These are phyloP conservation scores for Drosophila monieri DNA, from an alignment of 2,888 invertebrate species.

Conservation along the genomic window DNA sequence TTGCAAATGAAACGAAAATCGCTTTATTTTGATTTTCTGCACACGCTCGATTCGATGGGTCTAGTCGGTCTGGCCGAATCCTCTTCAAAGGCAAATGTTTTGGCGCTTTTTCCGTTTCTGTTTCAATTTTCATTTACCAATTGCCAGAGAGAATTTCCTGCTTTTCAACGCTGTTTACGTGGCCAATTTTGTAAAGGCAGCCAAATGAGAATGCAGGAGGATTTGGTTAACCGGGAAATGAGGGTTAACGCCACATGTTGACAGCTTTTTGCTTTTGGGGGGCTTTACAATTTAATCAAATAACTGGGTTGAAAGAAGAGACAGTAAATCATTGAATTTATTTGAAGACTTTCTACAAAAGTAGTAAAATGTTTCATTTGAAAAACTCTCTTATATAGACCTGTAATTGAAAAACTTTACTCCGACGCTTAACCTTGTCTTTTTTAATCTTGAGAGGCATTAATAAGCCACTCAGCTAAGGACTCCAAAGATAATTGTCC, in stretches of 20 bases:
- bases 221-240: constrained; percentile 20
- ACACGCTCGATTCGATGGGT: constrained; percentile 55
- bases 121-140: constrained; percentile 54
- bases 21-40: constrained; percentile 77
- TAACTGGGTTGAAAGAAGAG: neutral
- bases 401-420: constrained; percentile 1
- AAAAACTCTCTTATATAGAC: constrained; percentile 1
- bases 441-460: constrained; percentile 1
- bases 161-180: constrained; percentile 42
- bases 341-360: no score
- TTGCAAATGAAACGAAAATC: constrained; percentile 79
- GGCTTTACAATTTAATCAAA: constrained; percentile 33
- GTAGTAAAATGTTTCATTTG: neutral
- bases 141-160: constrained; percentile 10
- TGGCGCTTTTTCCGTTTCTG: constrained; percentile 37
- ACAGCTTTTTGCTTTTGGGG: constrained; percentile 21
- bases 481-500: constrained; percentile 41
- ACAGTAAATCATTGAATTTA: neutral
- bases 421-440: constrained; percentile 3
- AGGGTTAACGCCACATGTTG: constrained; percentile 48
- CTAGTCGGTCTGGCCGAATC: constrained; percentile 9
- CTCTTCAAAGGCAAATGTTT: constrained; percentile 67
- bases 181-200: constrained; percentile 52
- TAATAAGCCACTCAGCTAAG: constrained; percentile 29
- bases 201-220: constrained; percentile 8